Base-by-base conservation (phyloP, 2,113 vertebrate genomes). In the Alaudala cheleensis region DNA sequence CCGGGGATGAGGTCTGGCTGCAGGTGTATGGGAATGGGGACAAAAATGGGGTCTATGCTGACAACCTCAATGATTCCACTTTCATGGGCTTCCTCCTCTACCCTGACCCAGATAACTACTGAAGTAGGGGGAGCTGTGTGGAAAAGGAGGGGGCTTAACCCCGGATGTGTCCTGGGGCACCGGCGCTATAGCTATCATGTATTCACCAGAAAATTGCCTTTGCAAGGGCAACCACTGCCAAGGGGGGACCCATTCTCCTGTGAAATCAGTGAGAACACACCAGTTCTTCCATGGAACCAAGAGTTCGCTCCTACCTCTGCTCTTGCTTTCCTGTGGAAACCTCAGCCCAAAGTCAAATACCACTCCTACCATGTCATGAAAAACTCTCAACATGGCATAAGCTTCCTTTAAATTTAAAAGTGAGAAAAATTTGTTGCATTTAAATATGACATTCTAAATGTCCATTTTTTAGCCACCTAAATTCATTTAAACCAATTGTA, bases 31-130 rank as follows among this genome's bases (percentile, higher is more conserved):
- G 97, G 37, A 88, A 98, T 2, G 98, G 97, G 31, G 83, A 96
- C 23, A 94, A 97, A 29, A 98, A 96, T 0, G 98, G 98, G 3
- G 19, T 99, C 92, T 98, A 98, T 2, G 98, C 98, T 1, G 98
- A 99, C 81, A 98, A 97, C 60, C 81, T 98, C 91, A 98, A 98
- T 0, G 98, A 99, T 83, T 98, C 98, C 37, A 98, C 97, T 28
- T 99, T 99, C 95, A 98, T 97, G 64, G 98, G 98, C 54, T 98
- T 99, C 81, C 97, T 99, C 53, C 97, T 99, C 34, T 98, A 98
- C 69, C 97, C 98, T 24, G 97, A 98, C 80, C 54, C 66, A 18
- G 86, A 96, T 12, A 70, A 18, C 17, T 64, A 92, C 53, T 97
- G 44, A 80, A 66, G 39, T 1, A 42, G 3, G 70, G 50, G 24